phyloP scores from a whole-genome alignment of 2,888 invertebrate species.

The Chrysotoxum bicinctum region DNA sequence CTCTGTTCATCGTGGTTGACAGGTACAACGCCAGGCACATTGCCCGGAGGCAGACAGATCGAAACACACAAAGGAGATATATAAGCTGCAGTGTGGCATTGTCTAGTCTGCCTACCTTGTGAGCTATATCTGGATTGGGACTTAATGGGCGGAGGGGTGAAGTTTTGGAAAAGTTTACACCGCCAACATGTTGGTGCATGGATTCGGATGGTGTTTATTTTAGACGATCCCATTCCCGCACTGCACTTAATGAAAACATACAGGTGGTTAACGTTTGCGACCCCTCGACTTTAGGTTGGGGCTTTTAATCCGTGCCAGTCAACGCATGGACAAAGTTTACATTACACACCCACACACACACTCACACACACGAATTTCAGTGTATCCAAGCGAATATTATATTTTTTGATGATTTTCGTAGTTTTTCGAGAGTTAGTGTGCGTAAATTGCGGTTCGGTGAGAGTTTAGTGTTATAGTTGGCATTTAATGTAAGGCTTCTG shows the following conservation, averaged over 20 bases:
- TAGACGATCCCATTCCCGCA: neutral
- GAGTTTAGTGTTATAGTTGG: neutral
- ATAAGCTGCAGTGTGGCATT: slow-evolving; percentile 1
- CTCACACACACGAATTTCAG: too few relatives aligned
- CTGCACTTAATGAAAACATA: slow-evolving; percentile 20
- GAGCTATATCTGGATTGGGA: neutral
- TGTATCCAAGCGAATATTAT: neutral
- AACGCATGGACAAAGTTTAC: slow-evolving; percentile 20
- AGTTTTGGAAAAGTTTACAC: neutral
- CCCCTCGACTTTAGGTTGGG: neutral
- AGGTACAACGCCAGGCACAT: slow-evolving; percentile 41
- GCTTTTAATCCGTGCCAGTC: slow-evolving; percentile 26
- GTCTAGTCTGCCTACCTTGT: slow-evolving; percentile 11
- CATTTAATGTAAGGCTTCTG: neutral
- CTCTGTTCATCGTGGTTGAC: slow-evolving; percentile 55
- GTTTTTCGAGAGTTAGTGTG: neutral
- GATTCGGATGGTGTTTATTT: slow-evolving; percentile 21
- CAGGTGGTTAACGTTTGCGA: slow-evolving; percentile 38
- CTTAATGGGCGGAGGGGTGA: neutral
- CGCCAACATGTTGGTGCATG: neutral
- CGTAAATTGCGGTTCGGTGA: neutral
- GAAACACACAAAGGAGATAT: neutral
- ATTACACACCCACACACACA: neutral
- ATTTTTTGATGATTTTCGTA: neutral
- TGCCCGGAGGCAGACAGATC: slow-evolving; percentile 18